A percentile compares a stretch with the other conserved stretches of the same genome.
Evolutionary conservation across 1,140 invertebrate genomes (phyloP).

Genomic region (Arion vulgaris): DNA sequence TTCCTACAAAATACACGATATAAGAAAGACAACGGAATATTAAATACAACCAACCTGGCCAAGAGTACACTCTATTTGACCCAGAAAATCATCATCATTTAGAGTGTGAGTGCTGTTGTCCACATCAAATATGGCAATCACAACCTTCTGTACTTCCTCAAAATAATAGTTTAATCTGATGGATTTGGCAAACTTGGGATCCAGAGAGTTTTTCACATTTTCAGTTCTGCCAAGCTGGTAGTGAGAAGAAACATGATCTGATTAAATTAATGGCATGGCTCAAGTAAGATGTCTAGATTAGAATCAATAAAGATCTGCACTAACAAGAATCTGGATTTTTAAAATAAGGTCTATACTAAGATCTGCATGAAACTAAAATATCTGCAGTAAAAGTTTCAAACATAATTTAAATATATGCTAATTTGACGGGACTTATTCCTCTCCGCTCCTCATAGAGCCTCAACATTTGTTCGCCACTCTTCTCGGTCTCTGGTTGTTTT

Average conservation of each 20-base stretch:
- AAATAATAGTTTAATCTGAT: conserved; percentile 74
- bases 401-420: too few relatives aligned
- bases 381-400: too few relatives aligned
- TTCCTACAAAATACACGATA: too few relatives aligned
- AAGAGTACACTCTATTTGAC: conserved; percentile 74
- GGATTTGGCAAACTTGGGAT: conserved; percentile 78
- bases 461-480: too few relatives aligned
- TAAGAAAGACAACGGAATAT: too few relatives aligned
- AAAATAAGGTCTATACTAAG: too few relatives aligned
- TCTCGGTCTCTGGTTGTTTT: too few relatives aligned
- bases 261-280: background rate
- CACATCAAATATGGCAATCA: conserved; percentile 76
- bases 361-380: too few relatives aligned
- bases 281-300: background rate
- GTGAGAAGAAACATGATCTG: background rate
- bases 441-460: too few relatives aligned
- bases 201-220: conserved; percentile 76
- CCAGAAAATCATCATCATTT: conserved; percentile 77
- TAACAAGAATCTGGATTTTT: background rate
- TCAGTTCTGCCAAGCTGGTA: conserved; percentile 76
- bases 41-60: conserved; percentile 70
- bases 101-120: conserved; percentile 74
- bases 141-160: conserved; percentile 75
- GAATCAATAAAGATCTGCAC: too few relatives aligned
- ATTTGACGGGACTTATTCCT: too few relatives aligned